Evolutionary conservation across 2,888 invertebrate species (phyloP), one percentile per base, ranked within the genome.

Genomic region (Monopis laevigella): DNA sequence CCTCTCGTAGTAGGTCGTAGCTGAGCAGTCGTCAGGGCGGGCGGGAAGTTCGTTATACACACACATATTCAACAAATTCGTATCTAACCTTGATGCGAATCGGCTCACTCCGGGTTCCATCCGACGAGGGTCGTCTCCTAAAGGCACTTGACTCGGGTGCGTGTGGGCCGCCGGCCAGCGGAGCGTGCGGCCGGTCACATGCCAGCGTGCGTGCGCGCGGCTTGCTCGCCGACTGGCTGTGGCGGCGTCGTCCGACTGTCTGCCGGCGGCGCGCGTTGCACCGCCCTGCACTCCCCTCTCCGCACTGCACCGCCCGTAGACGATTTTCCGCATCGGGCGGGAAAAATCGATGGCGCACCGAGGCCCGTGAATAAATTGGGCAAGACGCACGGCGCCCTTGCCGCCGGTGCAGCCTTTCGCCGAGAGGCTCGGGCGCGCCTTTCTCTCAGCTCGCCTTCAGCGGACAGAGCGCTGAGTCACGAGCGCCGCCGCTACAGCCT

Each of bases 261-360:
- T 81, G 62, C 53, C 69, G 71, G 63, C 66, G 69, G 70, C 74
- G 74, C 74, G 74, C 73, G 73, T 72, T 74, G 74, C 73, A 72
- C 75, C 75, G 75, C 74, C 75, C 74, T 74, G 75, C 77, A 74
- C 77, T 68, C 70, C 72, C 65, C 58, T 52, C 54, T 57, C 56
- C 60, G 60, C 60, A 39, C 75, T 70, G 71, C 72, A 66, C 75
- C 75, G 75, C 77, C 77, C 74, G 43, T 41, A 74, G 72, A 70
- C 64, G 74, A 77, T 80, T 81, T 80, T 78, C 73, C 81, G 78
- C 78, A 77, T 77, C 78, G 78, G 78, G 77, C 70, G 72, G 78
- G 78, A 80, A 80, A 78, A 80, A 81, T 81, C 81, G 81, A 81
- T 81, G 80, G 75, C 78, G 78, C 77, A 75, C 72, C 75, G 73